Evolutionary conservation across 2,888 invertebrate genomes (phyloP).

Genomic region (Lamellibrachia columna): DNA sequence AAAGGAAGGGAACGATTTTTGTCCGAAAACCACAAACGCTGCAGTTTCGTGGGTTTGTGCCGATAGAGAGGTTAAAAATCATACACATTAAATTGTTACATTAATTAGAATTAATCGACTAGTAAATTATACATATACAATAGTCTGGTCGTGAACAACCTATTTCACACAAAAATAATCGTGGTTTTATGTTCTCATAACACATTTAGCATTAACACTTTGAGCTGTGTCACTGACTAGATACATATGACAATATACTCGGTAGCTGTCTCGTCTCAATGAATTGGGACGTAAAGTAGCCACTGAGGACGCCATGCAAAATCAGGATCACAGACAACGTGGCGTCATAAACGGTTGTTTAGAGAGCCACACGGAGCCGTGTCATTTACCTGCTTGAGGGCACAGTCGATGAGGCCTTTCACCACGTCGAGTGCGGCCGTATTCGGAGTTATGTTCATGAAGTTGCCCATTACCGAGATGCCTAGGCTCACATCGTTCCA

Average conservation of each 20-base stretch:
- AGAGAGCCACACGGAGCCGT: too few relatives aligned
- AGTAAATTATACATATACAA: not conserved
- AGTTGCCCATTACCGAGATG: constrained; percentile 50
- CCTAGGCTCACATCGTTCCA: constrained; percentile 69
- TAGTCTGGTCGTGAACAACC: not conserved
- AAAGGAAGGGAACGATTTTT: not conserved
- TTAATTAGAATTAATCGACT: too few relatives aligned
- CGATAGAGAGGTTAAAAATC: too few relatives aligned
- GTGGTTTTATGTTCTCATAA: too few relatives aligned
- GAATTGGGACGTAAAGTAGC: too few relatives aligned
- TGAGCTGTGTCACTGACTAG: too few relatives aligned
- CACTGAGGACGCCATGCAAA: not conserved
- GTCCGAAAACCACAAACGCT: not conserved
- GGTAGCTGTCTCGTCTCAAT: too few relatives aligned
- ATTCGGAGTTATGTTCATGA: constrained; percentile 41
- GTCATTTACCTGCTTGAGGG: constrained; percentile 34
- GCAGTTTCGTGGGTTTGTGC: not conserved
- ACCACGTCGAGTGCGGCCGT: constrained; percentile 41
- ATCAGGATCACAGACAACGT: not conserved
- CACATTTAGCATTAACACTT: too few relatives aligned
- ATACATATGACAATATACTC: too few relatives aligned
- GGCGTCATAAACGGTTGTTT: not conserved
- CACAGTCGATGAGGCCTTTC: constrained; percentile 46
- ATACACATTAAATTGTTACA: too few relatives aligned
- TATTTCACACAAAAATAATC: too few relatives aligned